Percentiles rank a stretch among this genome's conserved stretches.
These are phyloP conservation scores for Lepidotrigona ventralis DNA, from an alignment of 1,140 invertebrate genomes.

Conservation along the genomic window DNA sequence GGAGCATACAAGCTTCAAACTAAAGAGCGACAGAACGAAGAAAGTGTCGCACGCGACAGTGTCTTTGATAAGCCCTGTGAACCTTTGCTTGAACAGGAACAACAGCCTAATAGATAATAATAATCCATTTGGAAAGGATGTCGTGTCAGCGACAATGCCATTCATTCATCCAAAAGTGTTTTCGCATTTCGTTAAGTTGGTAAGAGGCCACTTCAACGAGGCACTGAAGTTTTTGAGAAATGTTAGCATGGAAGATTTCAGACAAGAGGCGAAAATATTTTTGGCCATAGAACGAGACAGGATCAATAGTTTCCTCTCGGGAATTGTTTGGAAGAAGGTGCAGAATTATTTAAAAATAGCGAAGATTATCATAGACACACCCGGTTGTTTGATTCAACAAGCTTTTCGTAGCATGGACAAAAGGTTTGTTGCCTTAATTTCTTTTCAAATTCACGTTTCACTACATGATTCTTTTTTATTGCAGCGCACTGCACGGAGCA, in stretches of 20 bases:
- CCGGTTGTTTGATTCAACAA: slow-evolving; percentile 58
- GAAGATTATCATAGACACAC: slow-evolving; percentile 42
- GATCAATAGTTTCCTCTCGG: slow-evolving; percentile 20
- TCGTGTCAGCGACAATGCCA: slow-evolving; percentile 35
- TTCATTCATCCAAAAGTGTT: slow-evolving; percentile 26
- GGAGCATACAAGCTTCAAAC: neutral
- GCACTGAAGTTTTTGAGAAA: slow-evolving; percentile 3
- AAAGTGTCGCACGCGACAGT: neutral
- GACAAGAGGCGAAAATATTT: neutral
- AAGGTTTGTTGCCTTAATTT: slow-evolving; percentile 43
- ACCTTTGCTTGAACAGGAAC: neutral
- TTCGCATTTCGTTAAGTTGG: neutral
- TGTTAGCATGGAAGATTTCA: neutral
- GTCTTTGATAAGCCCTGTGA: neutral
- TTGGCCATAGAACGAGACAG: neutral
- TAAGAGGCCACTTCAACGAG: neutral
- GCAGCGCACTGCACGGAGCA: slow-evolving; percentile 66
- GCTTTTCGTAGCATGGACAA: slow-evolving; percentile 60
- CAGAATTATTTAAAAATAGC: slow-evolving; percentile 8
- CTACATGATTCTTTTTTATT: neutral
- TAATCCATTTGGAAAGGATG: neutral
- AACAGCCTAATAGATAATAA: neutral
- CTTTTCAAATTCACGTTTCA: neutral
- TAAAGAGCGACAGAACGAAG: neutral
- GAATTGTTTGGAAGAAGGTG: neutral